Evolutionary conservation across 2,888 invertebrate species (phyloP), one percentile per base, ranked within the genome.

Genomic region (Nemapogon koenigi): DNA sequence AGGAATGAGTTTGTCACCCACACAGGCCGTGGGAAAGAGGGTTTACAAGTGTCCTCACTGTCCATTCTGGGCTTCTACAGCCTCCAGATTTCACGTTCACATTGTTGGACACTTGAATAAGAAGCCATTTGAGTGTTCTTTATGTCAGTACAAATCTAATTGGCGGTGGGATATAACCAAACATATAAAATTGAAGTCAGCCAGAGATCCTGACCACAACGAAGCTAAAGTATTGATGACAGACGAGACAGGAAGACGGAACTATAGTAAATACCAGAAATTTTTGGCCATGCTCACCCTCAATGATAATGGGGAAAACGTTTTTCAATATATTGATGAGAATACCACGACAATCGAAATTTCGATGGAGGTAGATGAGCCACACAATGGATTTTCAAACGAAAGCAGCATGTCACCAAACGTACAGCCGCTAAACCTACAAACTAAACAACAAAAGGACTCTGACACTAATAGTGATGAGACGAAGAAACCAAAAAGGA

Each of bases 161-260:
- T 97, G 96, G 95, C 86, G 95, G 46, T 96, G 95, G 92, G 97
- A 97, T 71, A 94, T 97, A 43, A 93, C 94, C 16, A 94, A 97
- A 64, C 97, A 97, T 65, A 95, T 97, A 46, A 89, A 93, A 55
- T 79, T 94, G 52, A 94, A 94, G 76, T 89, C 91, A 4, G 89
- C 89, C 15, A 83, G 92, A 45, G 94, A 93, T 71, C 87, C 88
- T 36, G 87, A 86, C 35, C 94, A 94, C 64, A 85, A 86, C 52
- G 84, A 83, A 44, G 91, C 90, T 35, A 87, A 89, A 66, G 92
- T 94, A 30, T 78, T 94, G 39, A 90, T 94, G 88, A 94, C 92
- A 35, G 94, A 94, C 60, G 93, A 94, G 69, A 91, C 93, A 26
- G 94, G 94, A 6, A 82, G 93, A 45, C 83, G 94, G 48, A 94